phyloP scores from a whole-genome alignment of 1,140 invertebrate species.

The Drosophila lini region DNA sequence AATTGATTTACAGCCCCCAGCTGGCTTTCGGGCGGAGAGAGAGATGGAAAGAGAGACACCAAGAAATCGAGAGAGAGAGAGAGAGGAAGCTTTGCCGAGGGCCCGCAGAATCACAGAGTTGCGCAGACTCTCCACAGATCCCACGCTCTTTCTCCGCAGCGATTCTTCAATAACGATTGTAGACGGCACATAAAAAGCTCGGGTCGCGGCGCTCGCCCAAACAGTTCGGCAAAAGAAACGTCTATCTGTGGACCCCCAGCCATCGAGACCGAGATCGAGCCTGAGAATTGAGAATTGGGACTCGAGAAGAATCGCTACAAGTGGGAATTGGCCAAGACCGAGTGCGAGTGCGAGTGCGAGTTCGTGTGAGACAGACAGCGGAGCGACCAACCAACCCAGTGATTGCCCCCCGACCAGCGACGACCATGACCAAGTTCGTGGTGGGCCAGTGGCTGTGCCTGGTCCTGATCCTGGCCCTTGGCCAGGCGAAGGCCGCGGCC shows the following conservation, averaged over 20 bases:
- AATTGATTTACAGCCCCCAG: constrained; percentile 54
- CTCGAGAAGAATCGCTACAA: background rate
- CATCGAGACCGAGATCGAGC: constrained; percentile 23
- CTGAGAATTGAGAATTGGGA: constrained; percentile 11
- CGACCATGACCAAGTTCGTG: constrained; percentile 59
- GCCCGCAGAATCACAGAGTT: background rate
- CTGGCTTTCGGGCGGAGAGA: background rate
- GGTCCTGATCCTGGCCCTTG: constrained; percentile 33
- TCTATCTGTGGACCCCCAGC: constrained; percentile 74
- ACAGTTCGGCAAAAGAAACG: constrained; percentile 76
- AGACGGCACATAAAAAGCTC: constrained; percentile 82
- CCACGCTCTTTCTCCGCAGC: constrained; percentile 1
- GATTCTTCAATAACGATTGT: constrained; percentile 55
- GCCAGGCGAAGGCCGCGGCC: constrained; percentile 30
- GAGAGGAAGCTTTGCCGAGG: constrained; percentile 7
- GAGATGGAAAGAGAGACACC: background rate
- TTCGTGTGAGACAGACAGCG: constrained; percentile 9
- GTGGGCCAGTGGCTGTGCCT: constrained; percentile 52
- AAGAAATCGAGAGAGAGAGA: background rate
- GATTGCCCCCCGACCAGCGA: background rate
- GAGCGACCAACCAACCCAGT: background rate
- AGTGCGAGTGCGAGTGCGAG: constrained; percentile 10
- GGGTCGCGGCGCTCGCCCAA: constrained; percentile 68
- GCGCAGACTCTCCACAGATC: constrained; percentile 8
- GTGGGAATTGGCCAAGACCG: background rate